Conservation (phyloP, 2,888 invertebrate genomes). For the Caenorhabditis virilis region DNA sequence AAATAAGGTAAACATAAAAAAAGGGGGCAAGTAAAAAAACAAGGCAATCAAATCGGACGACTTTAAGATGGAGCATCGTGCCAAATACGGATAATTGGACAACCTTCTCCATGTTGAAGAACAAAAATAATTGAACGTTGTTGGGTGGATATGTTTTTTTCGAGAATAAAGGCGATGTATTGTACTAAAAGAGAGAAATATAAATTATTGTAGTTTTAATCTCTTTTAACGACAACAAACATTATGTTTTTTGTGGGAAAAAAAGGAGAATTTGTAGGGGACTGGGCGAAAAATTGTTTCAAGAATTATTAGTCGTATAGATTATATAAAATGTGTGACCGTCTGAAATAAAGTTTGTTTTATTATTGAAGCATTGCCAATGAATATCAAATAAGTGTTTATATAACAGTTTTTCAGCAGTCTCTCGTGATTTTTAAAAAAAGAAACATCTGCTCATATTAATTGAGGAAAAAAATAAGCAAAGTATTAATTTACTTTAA, state of each 20-base stretch:
- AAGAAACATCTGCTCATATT: neutral
- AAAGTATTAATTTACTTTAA: neutral
- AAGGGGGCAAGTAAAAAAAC: neutral
- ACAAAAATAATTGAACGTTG: neutral
- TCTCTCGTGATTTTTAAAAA: neutral
- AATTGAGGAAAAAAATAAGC: neutral
- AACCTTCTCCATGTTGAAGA: neutral
- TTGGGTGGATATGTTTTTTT: too few species aligned
- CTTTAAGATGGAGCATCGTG: conserved; percentile 2
- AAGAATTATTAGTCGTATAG: neutral
- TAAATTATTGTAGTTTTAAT: neutral
- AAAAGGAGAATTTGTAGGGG: too few species aligned
- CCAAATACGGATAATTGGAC: neutral
- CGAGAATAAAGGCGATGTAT: too few species aligned
- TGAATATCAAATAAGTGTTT: neutral
- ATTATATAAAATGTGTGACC: neutral
- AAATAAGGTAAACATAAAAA: conserved; percentile 4
- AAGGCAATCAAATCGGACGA: neutral
- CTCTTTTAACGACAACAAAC: too few species aligned
- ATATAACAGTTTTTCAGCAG: neutral
- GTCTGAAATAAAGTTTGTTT: neutral
- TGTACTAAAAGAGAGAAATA: neutral
- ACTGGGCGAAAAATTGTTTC: neutral
- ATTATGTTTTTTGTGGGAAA: too few species aligned
- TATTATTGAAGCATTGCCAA: too few species aligned